Evolutionary conservation across 1,140 invertebrate species (phyloP).

Genomic region (Microplitis demolitor): DNA sequence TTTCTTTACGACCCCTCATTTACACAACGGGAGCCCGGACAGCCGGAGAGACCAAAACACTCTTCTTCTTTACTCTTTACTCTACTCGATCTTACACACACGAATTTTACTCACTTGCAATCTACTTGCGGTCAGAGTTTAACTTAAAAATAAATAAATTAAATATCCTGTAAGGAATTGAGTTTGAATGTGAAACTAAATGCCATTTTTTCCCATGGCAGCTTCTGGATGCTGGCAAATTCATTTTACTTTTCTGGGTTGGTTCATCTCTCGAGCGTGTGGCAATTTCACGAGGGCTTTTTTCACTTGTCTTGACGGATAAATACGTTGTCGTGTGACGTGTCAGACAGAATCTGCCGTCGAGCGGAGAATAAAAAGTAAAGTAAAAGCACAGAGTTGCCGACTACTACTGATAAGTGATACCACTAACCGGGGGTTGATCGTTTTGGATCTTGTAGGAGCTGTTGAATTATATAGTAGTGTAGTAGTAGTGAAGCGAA

Average conservation of each 20-base stretch:
- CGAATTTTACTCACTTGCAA: too few species aligned
- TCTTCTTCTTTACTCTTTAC: background rate
- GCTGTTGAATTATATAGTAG: background rate
- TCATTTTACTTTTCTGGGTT: background rate
- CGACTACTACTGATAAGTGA: background rate
- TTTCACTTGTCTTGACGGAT: background rate
- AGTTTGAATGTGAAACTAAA: background rate
- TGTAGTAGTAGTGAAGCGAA: slow-evolving; percentile 25
- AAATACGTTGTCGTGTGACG: slow-evolving; percentile 3
- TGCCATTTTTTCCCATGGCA: background rate
- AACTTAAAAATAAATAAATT: too few species aligned
- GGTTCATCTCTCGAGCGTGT: slow-evolving; percentile 13
- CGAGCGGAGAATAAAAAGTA: background rate
- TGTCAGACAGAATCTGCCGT: background rate
- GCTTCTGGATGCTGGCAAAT: background rate
- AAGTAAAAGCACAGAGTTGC: background rate
- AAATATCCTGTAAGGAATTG: too few species aligned
- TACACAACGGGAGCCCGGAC: slow-evolving; percentile 50
- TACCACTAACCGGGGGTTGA: background rate
- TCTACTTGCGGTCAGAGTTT: too few species aligned
- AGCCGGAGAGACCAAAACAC: background rate
- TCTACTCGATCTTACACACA: too few species aligned
- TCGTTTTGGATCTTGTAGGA: too few species aligned
- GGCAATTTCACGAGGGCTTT: background rate
- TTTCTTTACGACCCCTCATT: slow-evolving; percentile 59